These are phyloP conservation scores for Hermaeophaga mercurialis DNA, from an alignment of 2,888 invertebrate species.

Conservation along the genomic window DNA sequence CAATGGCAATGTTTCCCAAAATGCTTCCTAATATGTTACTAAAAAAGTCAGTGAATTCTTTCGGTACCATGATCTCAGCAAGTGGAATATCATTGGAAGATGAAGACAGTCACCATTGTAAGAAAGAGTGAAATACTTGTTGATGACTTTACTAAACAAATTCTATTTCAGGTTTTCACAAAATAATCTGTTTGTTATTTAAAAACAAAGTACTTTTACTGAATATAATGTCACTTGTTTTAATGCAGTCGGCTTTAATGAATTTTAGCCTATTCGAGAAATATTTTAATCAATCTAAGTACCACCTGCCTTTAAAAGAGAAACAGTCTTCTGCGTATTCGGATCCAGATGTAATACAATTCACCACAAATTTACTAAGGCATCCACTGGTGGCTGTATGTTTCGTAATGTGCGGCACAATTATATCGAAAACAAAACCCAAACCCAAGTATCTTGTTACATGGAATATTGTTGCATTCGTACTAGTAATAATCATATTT, in stretches of 20 bases:
- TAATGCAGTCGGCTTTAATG: constrained; percentile 60
- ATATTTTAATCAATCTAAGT: constrained; percentile 64
- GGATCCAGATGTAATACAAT: constrained; percentile 62
- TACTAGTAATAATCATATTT: constrained; percentile 52
- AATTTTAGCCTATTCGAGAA: constrained; percentile 64
- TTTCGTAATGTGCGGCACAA: constrained; percentile 61
- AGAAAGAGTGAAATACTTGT: constrained; percentile 18
- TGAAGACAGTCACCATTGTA: constrained; percentile 39
- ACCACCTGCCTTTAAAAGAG: constrained; percentile 59
- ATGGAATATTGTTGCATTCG: constrained; percentile 57
- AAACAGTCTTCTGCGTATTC: constrained; percentile 59
- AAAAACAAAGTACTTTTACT: constrained; percentile 62
- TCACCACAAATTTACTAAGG: constrained; percentile 61
- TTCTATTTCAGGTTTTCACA: constrained; percentile 53
- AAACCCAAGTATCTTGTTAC: constrained; percentile 59
- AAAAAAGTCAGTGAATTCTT: constrained; percentile 63
- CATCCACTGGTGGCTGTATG: constrained; percentile 62
- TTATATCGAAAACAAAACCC: constrained; percentile 61
- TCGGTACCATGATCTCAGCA: constrained; percentile 59
- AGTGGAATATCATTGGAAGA: constrained; percentile 40
- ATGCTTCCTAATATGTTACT: constrained; percentile 61
- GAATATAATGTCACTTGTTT: constrained; percentile 60
- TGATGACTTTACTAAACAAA: background rate
- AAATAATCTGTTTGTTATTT: constrained; percentile 60
- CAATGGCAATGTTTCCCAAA: constrained; percentile 64